Base-by-base conservation (phyloP, 2,113 vertebrate genomes). In the Epinephelus lanceolatus region DNA sequence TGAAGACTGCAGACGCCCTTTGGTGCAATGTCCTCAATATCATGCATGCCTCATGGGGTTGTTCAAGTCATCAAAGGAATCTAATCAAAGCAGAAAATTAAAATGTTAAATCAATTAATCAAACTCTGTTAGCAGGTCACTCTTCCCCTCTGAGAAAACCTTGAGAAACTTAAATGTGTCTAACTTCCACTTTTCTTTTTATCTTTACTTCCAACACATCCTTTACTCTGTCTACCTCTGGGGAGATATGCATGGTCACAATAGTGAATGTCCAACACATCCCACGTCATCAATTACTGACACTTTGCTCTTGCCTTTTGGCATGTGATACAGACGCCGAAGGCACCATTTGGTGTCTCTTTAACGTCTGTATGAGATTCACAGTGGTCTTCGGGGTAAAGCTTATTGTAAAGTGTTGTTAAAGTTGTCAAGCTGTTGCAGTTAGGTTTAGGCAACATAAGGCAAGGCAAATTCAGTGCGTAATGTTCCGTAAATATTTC, bases 51-150 rank as follows among this genome's bases (percentile, higher is more conserved):
- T 23, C n/a, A 21, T 21, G 62, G 68, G 65, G 56, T 60, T 85
- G 68, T 76, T 73, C 21, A n/a, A 71, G 51, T 76, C 66, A 89
- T 90, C 72, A 81, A 85, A 88, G 62, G 23, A 81, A 79, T 76
- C 27, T 74, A 85, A 86, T 86, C 69, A 78, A 80, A 85, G 79
- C 80, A 85, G 80, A 74, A 81, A 67, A 87, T 87, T 62, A 25
- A 84, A 70, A 87, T 45, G 63, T 77, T 81, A 33, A 85, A 87
- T 78, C 13, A 66, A 62, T 86, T 79, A 79, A 86, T 74, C 63
- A 84, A 78, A 80, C 68, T 30, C 25, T 77, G 40, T 55, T 62
- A 81, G 55, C 27, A 14, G 33, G 40, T 62, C 71, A 72, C 57
- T 56, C 23, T 19, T 77, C 5, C 25, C 42, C 51, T 53, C 27